Evolutionary conservation across 2,113 vertebrate species (phyloP).

Genomic region (Cheirogaleus medius): DNA sequence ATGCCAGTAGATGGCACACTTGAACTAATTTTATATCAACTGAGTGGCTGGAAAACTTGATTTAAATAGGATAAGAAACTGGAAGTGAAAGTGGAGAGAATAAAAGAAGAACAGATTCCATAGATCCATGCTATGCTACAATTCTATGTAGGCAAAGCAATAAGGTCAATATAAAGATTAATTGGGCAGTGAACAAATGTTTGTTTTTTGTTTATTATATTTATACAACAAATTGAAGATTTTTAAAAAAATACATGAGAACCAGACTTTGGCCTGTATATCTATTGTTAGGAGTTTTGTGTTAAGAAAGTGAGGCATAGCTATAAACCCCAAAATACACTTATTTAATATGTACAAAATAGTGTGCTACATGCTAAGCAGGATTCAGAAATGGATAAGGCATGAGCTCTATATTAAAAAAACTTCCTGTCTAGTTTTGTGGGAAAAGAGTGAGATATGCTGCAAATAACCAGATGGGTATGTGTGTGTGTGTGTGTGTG

Average conservation of each 20-base stretch:
- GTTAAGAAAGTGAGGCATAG: not conserved
- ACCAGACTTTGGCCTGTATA: not conserved
- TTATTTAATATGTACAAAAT: not conserved
- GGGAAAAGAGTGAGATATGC: not conserved
- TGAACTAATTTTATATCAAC: not conserved
- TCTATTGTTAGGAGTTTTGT: not conserved
- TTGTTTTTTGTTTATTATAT: not conserved
- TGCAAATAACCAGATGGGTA: not conserved
- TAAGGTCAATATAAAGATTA: not conserved
- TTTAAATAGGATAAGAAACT: not conserved
- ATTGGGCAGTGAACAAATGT: not conserved
- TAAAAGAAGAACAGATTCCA: not conserved
- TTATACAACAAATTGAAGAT: not conserved
- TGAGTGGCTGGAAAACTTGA: not conserved
- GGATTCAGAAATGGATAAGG: not conserved
- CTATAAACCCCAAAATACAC: not conserved
- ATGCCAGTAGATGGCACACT: slow-evolving; percentile 65
- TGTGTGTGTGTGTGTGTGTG: too few relatives aligned
- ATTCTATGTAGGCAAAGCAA: not conserved
- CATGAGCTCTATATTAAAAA: not conserved
- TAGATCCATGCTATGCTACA: not conserved
- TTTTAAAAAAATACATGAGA: not conserved
- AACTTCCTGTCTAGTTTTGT: not conserved
- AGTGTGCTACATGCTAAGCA: not conserved
- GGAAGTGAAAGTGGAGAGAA: not conserved